phyloP scores from a whole-genome alignment of 2,113 vertebrate species.

The Elephantulus edwardii region DNA sequence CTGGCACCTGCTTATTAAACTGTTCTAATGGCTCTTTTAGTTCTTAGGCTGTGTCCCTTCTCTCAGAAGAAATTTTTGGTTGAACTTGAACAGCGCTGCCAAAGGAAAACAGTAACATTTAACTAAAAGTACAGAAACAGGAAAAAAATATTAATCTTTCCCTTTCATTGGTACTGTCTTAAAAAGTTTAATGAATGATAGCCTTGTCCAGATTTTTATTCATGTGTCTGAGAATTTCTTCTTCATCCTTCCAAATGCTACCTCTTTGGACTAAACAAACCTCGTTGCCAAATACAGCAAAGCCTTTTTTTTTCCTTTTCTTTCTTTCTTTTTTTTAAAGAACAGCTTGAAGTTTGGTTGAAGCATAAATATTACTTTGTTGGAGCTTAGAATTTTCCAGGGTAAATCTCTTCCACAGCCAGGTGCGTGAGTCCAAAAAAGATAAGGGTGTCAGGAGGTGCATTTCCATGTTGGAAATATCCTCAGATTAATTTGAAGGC shows the following conservation, averaged over 20 bases:
- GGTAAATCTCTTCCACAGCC: conserved; percentile 81
- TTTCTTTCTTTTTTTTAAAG: not conserved
- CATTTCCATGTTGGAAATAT: conserved; percentile 58
- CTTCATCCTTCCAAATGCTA: conserved; percentile 49
- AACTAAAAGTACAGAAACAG: conserved; percentile 34
- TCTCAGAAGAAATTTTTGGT: not conserved
- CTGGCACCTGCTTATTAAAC: not conserved
- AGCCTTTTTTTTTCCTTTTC: conserved; percentile 34
- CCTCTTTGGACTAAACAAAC: conserved; percentile 54
- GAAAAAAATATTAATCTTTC: too few species aligned
- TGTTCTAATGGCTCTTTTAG: not conserved
- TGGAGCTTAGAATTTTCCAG: conserved; percentile 84
- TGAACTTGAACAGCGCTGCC: not conserved
- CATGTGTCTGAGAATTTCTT: conserved; percentile 57
- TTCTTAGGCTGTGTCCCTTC: not conserved
- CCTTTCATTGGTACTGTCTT: not conserved
- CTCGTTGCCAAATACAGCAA: conserved; percentile 62
- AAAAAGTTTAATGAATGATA: not conserved
- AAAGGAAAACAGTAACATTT: conserved; percentile 44
- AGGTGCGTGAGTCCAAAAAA: conserved; percentile 83
- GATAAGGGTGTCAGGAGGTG: conserved; percentile 82
- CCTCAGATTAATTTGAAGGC: conserved; percentile 67
- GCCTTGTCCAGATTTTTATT: conserved; percentile 53
- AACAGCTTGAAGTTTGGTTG: conserved; percentile 72
- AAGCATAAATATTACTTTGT: conserved; percentile 71